Base-by-base conservation (phyloP, 2,113 vertebrate species). In the Colaptes auratus region DNA sequence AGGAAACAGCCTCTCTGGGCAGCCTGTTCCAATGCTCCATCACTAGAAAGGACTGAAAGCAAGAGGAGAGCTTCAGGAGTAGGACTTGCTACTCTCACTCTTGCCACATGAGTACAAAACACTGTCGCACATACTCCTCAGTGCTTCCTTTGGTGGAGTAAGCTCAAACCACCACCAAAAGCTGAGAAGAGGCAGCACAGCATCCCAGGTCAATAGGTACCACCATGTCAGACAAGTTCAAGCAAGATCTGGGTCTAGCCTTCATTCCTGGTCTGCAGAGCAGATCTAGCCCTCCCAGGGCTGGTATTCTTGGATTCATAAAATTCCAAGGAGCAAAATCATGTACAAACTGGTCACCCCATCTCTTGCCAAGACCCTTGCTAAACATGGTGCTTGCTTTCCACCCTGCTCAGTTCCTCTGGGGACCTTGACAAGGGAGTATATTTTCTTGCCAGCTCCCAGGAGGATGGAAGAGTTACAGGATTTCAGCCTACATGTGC, bases 81-180 rank as follows among this genome's bases (percentile, higher is more conserved):
- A 16, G 52, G 30, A 13, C n/a, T 72, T 48, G 28, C 24, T 79
- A 33, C 36, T 88, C 31, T 23, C 8, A 10, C 19, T 16, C 13
- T 53, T 8, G 3, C 39, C 67, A 69, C 1, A 2, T 1, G 0
- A 19, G 15, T 15, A 28, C 16, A 53, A 79, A 87, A 85, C 1
- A 0, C 46, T 33, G 11, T 48, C 25, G 14, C 28, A 50, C 9
- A 15, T 7, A 70, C 16, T 39, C 21, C 39, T 55, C 46, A 80
- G 2, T 0, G 0, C 28, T 39, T 72, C 31, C 31, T 39, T 61
- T 2, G 0, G 24, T 4, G 4, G 27, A 86, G 30, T 86, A 44
- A 30, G 15, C 55, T 53, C 55, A 58, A 64, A 64, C 4, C 50
- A 82, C 15, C 56, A 75, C 9, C 44, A 55, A 79, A 86, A 70